Evolutionary conservation across 37 sponge, comb jelly and placozoan species (phyloP), one percentile per base, ranked within the genome.

Genomic region (Halichondria panicea): DNA sequence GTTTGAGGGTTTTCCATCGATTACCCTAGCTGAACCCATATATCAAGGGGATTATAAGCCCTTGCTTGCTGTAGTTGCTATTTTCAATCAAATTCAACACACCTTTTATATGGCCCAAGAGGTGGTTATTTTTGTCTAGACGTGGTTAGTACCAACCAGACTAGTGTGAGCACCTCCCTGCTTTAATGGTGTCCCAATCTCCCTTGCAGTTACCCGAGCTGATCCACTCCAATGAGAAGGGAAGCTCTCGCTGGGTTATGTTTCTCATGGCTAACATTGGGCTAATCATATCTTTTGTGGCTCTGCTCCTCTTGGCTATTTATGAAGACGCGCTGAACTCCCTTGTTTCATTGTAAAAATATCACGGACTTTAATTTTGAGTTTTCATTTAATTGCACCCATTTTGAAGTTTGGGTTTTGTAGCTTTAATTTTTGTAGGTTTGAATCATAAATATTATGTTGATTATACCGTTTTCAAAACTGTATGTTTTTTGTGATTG

Each of bases 291-390:
- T 58, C 72, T 8, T 76, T 84, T 63, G 64, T 33, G 19, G 40
- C 53, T 6, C 63, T 84, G 37, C 35, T 84, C 0, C 53, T 84
- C 43, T 24, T 84, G 3, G 85, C 85, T 35, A 38, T 84, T 24
- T 84, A 84, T 66, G 85, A 84, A 55, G 78, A 77, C 19, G 45
- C 76, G 1, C 64, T 77, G 37, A 65, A 77, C 52, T 8, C 28
- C 2, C 27, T 75, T 27, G 44, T 75, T 12, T n/a, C 19, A 4
- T 39, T 28, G 28, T 65, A 12, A 43, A 25, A 22, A 43, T 36
- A 4, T 36, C n/a, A n/a, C n/a, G n/a, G n/a, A n/a, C n/a, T n/a
- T n/a, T n/a, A n/a, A n/a, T n/a, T n/a, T n/a, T n/a, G n/a, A n/a
- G n/a, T n/a, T n/a, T n/a, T n/a, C n/a, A n/a, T n/a, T n/a, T n/a